phyloP scores from a whole-genome alignment of 2,888 invertebrate genomes.

The Stomorhina lunata region DNA sequence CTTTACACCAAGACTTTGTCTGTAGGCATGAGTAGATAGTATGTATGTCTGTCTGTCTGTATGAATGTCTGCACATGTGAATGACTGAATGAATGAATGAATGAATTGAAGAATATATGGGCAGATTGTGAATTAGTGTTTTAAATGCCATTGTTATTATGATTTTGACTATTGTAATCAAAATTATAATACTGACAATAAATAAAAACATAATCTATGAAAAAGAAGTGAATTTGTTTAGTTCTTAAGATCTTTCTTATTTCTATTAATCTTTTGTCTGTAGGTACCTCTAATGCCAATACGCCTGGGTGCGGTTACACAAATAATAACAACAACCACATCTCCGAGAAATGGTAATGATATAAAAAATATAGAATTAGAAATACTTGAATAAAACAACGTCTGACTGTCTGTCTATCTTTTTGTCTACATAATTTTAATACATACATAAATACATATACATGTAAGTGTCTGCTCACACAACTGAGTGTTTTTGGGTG shows the following conservation, averaged over 20 bases:
- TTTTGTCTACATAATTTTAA: no score
- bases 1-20: background rate
- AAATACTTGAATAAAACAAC: conserved; percentile 28
- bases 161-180: conserved; percentile 34
- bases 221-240: conserved; percentile 49
- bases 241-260: conserved; percentile 38
- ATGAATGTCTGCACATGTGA: background rate
- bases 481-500: conserved; percentile 23
- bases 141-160: conserved; percentile 46
- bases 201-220: conserved; percentile 38
- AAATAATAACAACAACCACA: conserved; percentile 7
- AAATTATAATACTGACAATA: conserved; percentile 36
- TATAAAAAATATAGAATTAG: background rate
- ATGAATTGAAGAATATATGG: background rate
- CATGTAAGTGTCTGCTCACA: background rate
- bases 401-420: conserved; percentile 18
- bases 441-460: no score
- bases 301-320: conserved; percentile 53
- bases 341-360: background rate
- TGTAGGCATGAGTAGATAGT: background rate
- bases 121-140: background rate
- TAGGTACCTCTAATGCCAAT: conserved; percentile 35
- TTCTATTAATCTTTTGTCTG: conserved; percentile 35
- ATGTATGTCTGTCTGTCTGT: background rate
- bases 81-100: background rate